Conservation (phyloP, 2,888 invertebrate species). For the Cylindroiulus punctatus region DNA sequence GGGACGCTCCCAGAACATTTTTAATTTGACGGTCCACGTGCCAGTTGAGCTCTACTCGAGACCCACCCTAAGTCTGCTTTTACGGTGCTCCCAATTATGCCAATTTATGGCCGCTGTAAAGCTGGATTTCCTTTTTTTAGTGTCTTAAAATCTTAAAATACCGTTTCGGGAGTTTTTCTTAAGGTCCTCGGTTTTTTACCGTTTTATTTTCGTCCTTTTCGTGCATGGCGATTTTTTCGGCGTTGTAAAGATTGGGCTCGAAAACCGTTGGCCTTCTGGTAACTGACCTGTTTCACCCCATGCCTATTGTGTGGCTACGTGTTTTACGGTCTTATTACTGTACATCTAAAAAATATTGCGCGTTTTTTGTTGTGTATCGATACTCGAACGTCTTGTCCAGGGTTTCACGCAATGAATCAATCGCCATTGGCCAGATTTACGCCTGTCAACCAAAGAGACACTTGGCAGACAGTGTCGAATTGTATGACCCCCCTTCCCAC, state of each 20-base stretch:
- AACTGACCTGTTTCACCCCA: background rate
- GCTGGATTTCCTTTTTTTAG: background rate
- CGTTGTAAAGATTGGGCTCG: background rate
- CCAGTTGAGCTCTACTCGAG: background rate
- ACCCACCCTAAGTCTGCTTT: background rate
- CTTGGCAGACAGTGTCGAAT: no score
- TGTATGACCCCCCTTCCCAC: no score
- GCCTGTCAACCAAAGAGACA: no score
- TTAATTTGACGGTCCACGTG: constrained; percentile 5
- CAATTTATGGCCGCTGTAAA: constrained; percentile 11
- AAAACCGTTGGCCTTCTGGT: constrained; percentile 45
- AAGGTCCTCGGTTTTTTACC: background rate
- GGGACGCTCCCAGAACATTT: background rate
- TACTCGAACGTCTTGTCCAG: no score
- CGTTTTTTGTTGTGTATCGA: background rate
- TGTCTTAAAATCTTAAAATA: constrained; percentile 41
- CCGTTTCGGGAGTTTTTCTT: background rate
- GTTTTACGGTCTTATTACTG: background rate
- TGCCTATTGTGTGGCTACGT: background rate
- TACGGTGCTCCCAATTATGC: background rate
- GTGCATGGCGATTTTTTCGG: background rate
- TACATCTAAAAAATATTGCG: background rate
- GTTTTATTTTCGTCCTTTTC: background rate
- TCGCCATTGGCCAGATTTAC: no score
- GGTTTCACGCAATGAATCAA: no score